Conservation (phyloP, 2,797 vertebrate species). For the Scyliorhinus canicula region DNA sequence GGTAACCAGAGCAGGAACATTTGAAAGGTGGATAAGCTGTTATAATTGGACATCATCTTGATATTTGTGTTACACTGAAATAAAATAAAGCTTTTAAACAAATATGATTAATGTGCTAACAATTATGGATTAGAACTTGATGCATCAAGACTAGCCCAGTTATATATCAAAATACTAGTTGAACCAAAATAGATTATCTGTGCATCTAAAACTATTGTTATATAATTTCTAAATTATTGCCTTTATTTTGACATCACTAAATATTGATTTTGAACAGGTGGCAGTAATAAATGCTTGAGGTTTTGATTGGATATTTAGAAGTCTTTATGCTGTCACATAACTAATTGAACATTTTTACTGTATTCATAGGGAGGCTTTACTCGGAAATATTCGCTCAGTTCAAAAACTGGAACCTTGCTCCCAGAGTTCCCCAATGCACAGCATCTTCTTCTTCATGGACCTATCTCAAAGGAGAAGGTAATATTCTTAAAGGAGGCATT, state of each 20-base stretch:
- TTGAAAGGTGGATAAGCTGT: not conserved
- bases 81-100: not conserved
- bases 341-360: not conserved
- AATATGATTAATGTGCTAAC: not conserved
- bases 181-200: not conserved
- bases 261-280: not conserved
- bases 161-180: not conserved
- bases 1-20: not conserved
- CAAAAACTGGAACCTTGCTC: slow-evolving; percentile 93
- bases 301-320: not conserved
- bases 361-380: slow-evolving; percentile 85
- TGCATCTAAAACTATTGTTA: not conserved
- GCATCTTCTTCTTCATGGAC: slow-evolving; percentile 83
- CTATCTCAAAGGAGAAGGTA: slow-evolving; percentile 90
- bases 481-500: slow-evolving; percentile 33
- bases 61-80: not conserved
- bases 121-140: not conserved
- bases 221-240: not conserved
- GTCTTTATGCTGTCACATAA: not conserved
- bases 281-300: not conserved
- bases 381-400: slow-evolving; percentile 93
- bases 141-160: not conserved
- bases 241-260: slow-evolving; percentile 25
- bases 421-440: slow-evolving; percentile 92
- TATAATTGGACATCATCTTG: not conserved